These are phyloP conservation scores for Platynereis dumerilii DNA, from an alignment of 2,888 invertebrate species.

Conservation along the genomic window DNA sequence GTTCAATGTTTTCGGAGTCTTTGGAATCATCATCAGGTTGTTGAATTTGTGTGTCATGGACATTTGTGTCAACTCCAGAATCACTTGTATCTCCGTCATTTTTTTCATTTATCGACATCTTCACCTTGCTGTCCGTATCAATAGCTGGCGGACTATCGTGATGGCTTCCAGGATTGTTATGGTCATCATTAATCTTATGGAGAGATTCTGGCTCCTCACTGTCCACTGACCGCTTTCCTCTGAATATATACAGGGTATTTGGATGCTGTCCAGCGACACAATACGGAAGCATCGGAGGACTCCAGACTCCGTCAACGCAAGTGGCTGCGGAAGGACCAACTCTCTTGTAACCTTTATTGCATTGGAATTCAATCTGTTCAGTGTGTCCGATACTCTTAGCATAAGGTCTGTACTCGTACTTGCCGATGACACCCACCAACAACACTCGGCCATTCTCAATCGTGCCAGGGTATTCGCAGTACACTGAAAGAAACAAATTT, in stretches of 20 bases:
- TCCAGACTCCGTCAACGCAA: conserved; percentile 93
- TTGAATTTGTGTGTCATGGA: no score
- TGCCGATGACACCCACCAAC: conserved; percentile 92
- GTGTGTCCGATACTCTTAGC: conserved; percentile 67
- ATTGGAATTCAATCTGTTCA: conserved; percentile 53
- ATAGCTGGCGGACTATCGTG: no score
- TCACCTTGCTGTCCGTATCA: no score
- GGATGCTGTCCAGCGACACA: conserved; percentile 39
- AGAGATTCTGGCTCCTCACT: no score
- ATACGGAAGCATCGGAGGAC: conserved; percentile 73
- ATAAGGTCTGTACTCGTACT: conserved; percentile 93
- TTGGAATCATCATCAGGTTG: no score
- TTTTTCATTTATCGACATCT: no score
- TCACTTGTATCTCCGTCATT: no score
- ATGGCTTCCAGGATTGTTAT: no score
- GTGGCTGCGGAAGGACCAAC: conserved; percentile 88
- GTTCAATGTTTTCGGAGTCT: no score
- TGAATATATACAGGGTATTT: conserved; percentile 31
- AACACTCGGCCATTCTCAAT: conserved; percentile 88
- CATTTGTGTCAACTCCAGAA: no score
- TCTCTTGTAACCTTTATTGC: conserved; percentile 72
- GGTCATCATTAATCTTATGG: no score
- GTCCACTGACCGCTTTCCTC: conserved; percentile 29
- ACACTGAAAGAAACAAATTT: conserved; percentile 29
- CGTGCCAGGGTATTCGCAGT: conserved; percentile 77